Percentiles rank a stretch among this genome's conserved stretches.
phyloP scores from a whole-genome alignment of 2,113 vertebrate genomes.

The Triplophysa tibetana region DNA sequence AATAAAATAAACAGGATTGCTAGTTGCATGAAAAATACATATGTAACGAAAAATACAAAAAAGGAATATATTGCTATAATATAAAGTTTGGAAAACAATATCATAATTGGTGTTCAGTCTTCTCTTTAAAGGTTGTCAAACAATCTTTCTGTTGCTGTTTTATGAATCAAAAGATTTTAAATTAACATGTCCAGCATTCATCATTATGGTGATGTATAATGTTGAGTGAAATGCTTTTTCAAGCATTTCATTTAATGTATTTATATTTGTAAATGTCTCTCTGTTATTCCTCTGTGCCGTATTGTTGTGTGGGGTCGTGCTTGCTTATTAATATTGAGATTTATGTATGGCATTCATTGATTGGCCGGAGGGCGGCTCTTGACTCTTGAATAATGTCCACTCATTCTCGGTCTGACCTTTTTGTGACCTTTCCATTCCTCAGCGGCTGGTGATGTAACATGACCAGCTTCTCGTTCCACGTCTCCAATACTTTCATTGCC shows the following conservation, averaged over 20 bases:
- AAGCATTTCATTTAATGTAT: background rate
- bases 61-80: too few species aligned
- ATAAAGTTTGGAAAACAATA: too few species aligned
- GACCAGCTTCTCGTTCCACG: background rate
- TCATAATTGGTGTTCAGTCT: too few species aligned
- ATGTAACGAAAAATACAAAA: too few species aligned
- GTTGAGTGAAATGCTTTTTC: background rate
- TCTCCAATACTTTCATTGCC: slow-evolving; percentile 13
- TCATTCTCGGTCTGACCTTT: slow-evolving; percentile 12
- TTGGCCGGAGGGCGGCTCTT: background rate
- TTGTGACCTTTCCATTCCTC: slow-evolving; percentile 7
- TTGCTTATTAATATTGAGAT: slow-evolving; percentile 10
- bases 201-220: background rate
- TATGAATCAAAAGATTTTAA: too few species aligned
- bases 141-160: too few species aligned
- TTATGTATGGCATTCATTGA: slow-evolving; percentile 3
- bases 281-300: background rate
- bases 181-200: too few species aligned
- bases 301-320: background rate
- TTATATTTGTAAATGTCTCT: background rate
- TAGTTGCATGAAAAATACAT: too few species aligned
- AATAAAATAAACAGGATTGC: too few species aligned
- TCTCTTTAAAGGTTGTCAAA: too few species aligned
- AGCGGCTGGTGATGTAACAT: slow-evolving; percentile 31
- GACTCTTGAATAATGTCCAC: background rate